phyloP scores from a whole-genome alignment of 2,797 vertebrate species.

The Myripristis jacobus region DNA sequence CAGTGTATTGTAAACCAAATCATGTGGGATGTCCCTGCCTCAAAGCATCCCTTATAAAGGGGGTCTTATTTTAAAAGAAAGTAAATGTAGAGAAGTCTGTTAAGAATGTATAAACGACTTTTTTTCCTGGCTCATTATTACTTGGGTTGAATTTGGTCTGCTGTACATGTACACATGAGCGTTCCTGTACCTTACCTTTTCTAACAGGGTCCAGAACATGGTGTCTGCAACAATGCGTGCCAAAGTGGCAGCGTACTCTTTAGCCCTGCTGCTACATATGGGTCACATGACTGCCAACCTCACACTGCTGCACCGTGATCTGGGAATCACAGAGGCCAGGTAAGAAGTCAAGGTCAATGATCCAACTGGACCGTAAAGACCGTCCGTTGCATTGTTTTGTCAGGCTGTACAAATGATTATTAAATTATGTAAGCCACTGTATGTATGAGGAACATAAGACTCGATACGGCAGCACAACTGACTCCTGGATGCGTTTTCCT shows the following conservation, averaged over 20 bases:
- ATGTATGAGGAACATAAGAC: not conserved
- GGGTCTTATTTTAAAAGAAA: too few species aligned
- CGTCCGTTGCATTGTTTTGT: too few species aligned
- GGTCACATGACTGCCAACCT: slow-evolving; percentile 88
- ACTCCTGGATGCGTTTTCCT: slow-evolving; percentile 34
- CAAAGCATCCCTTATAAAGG: too few species aligned
- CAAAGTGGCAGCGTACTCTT: slow-evolving; percentile 88
- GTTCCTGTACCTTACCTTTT: not conserved
- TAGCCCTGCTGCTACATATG: slow-evolving; percentile 91
- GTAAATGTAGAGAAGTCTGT: not conserved
- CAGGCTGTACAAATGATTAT: not conserved
- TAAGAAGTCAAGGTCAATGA: slow-evolving; percentile 47
- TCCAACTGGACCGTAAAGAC: too few species aligned
- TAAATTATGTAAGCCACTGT: not conserved
- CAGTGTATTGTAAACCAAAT: too few species aligned
- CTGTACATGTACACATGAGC: not conserved
- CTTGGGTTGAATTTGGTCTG: not conserved
- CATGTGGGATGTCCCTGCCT: too few species aligned
- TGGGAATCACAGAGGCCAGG: slow-evolving; percentile 88
- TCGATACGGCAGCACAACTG: not conserved
- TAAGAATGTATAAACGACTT: too few species aligned
- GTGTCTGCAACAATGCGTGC: slow-evolving; percentile 89
- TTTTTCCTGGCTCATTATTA: not conserved
- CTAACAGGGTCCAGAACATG: slow-evolving; percentile 85
- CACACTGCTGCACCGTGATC: slow-evolving; percentile 89